Base-by-base conservation (phyloP, 2,797 vertebrate species). In the Dromococcyx pavoninus region DNA sequence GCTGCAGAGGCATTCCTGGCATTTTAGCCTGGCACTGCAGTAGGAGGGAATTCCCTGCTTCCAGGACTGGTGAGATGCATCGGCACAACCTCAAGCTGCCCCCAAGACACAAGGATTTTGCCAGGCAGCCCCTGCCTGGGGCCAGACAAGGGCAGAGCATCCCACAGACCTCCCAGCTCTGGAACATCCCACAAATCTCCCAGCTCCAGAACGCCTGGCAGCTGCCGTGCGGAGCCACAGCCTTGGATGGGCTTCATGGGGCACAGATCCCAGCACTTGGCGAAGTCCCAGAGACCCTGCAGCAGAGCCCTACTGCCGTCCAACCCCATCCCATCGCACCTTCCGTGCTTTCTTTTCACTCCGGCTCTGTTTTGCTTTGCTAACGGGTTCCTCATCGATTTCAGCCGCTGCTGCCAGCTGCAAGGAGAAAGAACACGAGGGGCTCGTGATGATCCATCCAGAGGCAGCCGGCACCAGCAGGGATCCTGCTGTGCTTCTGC, bases 361-460 rank as follows among this genome's bases (percentile, higher is more conserved):
- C 94, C 99, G 98, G 97, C 99, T 99, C 97, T 99, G 99, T 99
- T 99, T 99, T 82, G 99, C 99, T 99, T 99, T 99, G 98, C 99
- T 99, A 91, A 99, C 99, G 12, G 99, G 99, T 92, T 99, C 99
- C 96, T 99, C 99, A 30, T 99, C 99, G 44, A 99, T 99, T 97
- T 99, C 99, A 33, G 99, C 99, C 25, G 99, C 99, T 83, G 99
- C 99, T 10, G 99, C 99, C 89, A 99, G 98, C 99, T 99, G 91
- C 60, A 5, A 27, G 65, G 73, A 81, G 11, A 86, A 64, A n/a
- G 66, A 78, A 46, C 1, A 4, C 17, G 27, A 35, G 23, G 28
- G 25, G 21, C 0, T 14, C 0, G 0, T 72, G 32, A 77, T 3
- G 11, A 53, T 8, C 19, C 50, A 53, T 8, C 19, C 50, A 0